Evolutionary conservation across 2,113 vertebrate genomes (phyloP).

Genomic region (Lanius ludovicianus): DNA sequence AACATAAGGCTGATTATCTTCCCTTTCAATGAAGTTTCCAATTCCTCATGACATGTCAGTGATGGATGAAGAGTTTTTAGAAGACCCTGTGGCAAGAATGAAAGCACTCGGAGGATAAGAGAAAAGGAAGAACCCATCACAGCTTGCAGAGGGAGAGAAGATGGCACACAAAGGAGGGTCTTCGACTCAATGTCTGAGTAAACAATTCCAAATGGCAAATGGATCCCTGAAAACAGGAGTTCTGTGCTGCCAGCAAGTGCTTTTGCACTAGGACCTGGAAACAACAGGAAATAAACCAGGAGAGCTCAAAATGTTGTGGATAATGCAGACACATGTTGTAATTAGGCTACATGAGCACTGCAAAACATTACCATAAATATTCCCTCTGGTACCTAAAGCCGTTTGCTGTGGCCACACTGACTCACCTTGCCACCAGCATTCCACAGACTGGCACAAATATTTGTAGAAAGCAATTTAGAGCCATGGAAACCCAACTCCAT

Average conservation of each 20-base stretch:
- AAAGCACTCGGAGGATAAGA: background rate
- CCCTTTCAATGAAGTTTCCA: conserved; percentile 1
- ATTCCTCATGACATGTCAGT: background rate
- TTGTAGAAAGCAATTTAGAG: conserved; percentile 15
- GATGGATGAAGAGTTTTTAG: background rate
- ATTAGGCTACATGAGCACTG: background rate
- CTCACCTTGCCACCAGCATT: conserved; percentile 9
- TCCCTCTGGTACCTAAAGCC: background rate
- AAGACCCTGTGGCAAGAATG: background rate
- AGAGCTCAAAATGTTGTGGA: conserved; percentile 4
- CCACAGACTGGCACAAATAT: conserved; percentile 19
- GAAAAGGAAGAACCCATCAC: conserved; percentile 12
- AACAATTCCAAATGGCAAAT: conserved; percentile 1
- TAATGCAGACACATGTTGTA: background rate
- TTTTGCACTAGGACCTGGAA: background rate
- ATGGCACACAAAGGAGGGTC: background rate
- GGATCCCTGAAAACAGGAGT: background rate
- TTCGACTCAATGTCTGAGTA: background rate
- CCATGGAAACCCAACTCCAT: conserved; percentile 20
- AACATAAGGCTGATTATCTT: conserved; percentile 26
- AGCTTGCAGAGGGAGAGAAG: background rate
- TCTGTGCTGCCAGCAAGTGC: conserved; percentile 1
- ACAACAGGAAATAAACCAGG: conserved; percentile 22
- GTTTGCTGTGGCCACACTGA: background rate
- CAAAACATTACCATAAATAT: background rate